phyloP scores from a whole-genome alignment of 2,113 vertebrate genomes.

The Marmota monax region DNA sequence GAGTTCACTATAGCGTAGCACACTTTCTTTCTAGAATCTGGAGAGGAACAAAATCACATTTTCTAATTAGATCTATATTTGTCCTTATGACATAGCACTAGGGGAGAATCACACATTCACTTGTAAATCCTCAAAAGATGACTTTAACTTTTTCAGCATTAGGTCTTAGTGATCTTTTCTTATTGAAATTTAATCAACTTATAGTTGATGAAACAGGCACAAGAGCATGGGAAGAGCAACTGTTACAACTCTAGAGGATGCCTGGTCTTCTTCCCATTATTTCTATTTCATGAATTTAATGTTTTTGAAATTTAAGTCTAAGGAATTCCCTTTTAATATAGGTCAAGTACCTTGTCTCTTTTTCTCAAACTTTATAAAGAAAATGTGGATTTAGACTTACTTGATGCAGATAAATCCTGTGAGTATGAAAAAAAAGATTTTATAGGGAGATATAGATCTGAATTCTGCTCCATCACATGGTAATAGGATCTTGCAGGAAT shows the following conservation, averaged over 20 bases:
- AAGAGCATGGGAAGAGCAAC: neutral
- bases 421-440: neutral
- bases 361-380: neutral
- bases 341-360: neutral
- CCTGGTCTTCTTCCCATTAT: neutral
- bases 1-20: neutral
- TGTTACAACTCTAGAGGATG: neutral
- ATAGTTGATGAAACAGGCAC: slow-evolving; percentile 4
- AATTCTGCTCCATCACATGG: neutral
- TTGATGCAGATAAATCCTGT: neutral
- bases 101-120: neutral
- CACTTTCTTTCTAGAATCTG: neutral
- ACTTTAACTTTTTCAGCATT: neutral
- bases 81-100: neutral
- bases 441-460: neutral
- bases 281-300: neutral
- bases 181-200: neutral
- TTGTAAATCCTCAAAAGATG: neutral
- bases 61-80: slow-evolving; percentile 38
- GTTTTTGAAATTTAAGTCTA: neutral
- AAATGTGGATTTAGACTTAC: neutral
- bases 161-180: neutral
- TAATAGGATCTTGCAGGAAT: neutral
- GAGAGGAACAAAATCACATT: slow-evolving; percentile 14
- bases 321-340: neutral